Base-by-base conservation (phyloP, 2,888 invertebrate genomes). In the Cecidostiba fungosa region DNA sequence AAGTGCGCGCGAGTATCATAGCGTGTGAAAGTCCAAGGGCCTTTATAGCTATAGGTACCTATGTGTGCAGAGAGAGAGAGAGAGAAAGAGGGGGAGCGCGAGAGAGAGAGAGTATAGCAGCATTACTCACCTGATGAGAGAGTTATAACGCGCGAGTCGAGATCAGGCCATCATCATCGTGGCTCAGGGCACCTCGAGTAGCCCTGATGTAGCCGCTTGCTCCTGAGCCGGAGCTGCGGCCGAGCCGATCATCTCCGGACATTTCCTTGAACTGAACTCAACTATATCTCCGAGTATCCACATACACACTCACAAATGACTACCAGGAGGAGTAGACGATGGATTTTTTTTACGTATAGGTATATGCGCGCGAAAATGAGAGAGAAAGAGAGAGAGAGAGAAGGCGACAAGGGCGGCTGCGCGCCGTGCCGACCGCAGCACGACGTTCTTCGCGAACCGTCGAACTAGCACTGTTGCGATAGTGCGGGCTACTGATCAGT, bases 381-480 rank as follows among this genome's bases (percentile, higher is more conserved):
- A n/a, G n/a, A 59, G 54, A n/a, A 3, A 16, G 47, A 47, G 47
- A 47, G 47, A 47, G 50, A 47, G 16, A 50, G 19, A 59, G 54
- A 59, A 19, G 70, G n/a, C n/a, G 70, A 39, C 36, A 39, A 32
- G 70, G 70, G 70, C 36, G 70, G 70, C 70, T 70, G 70, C 70
- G 70, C 70, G 36, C 39, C 70, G 36, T 19, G 36, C 54, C 70
- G 36, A 70, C 70, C 36, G 70, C 70, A 36, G 32, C 36, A 19
- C 70, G 36, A 70, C 70, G 36, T 70, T 16, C 70, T 70, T 39
- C 70, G 70, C 39, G 36, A 70, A 39, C 70, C 70, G 70, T 39
- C 39, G 36, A 39, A 39, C 70, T 70, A 70, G 36, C 70, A 70
- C 70, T 70, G 70, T n/a, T n/a, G 70, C 69, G 29, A 69, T 32